phyloP scores from a whole-genome alignment of 2,113 vertebrate species.

The Cyphomyrus discorhynchus region DNA sequence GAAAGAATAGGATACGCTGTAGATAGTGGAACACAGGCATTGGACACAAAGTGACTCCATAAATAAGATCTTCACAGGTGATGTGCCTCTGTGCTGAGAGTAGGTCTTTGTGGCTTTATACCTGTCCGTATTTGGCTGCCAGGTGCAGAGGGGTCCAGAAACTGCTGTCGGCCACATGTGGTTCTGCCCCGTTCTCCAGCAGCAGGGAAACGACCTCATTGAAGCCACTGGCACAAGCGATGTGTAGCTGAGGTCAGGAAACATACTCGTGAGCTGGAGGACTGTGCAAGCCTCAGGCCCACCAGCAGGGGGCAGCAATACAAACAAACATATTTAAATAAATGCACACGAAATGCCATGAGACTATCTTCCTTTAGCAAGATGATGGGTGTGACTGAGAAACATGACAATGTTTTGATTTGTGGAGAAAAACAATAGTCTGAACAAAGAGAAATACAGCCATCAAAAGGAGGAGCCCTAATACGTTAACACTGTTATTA shows the following conservation, averaged over 20 bases:
- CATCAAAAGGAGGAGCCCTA: not conserved
- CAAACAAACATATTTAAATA: not conserved
- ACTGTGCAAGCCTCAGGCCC: not conserved
- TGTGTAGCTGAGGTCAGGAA: slow-evolving; percentile 67
- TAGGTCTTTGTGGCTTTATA: slow-evolving; percentile 40
- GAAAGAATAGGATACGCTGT: not conserved
- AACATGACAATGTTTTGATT: not conserved
- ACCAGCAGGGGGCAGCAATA: not conserved
- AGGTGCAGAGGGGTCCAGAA: slow-evolving; percentile 88
- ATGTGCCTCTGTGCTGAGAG: too few relatives aligned
- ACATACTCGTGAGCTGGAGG: not conserved
- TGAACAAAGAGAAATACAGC: not conserved
- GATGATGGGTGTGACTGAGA: not conserved
- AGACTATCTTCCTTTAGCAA: not conserved
- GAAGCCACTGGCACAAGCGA: slow-evolving; percentile 84
- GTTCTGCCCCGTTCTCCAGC: slow-evolving; percentile 71
- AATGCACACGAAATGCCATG: not conserved
- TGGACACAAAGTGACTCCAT: not conserved
- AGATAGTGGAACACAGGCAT: not conserved
- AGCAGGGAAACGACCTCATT: slow-evolving; percentile 72
- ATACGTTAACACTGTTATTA: not conserved
- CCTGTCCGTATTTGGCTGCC: slow-evolving; percentile 91
- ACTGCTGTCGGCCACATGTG: slow-evolving; percentile 64
- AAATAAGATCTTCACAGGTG: not conserved
- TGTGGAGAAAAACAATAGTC: not conserved